Evolutionary conservation across 2,888 invertebrate species (phyloP).

Genomic region (Argyra leucocephala): DNA sequence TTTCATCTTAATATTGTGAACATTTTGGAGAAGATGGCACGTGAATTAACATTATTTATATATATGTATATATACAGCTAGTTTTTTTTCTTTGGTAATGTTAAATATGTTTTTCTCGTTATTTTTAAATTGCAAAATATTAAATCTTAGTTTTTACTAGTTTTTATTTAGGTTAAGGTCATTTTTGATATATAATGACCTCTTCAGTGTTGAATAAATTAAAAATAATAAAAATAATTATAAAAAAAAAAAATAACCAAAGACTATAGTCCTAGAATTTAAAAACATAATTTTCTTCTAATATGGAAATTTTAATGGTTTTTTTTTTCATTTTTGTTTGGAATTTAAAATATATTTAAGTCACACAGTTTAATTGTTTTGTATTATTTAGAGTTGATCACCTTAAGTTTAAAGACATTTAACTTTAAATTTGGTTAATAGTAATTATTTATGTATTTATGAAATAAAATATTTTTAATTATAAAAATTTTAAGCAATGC

Average conservation of each 20-base stretch:
- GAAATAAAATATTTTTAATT: too few relatives aligned
- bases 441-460: too few relatives aligned
- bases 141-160: not conserved
- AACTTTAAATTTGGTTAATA: too few relatives aligned
- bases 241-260: not conserved
- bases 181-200: not conserved
- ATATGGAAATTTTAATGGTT: too few relatives aligned
- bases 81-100: not conserved
- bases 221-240: not conserved
- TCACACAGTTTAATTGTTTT: too few relatives aligned
- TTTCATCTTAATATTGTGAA: not conserved
- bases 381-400: too few relatives aligned
- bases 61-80: not conserved
- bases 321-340: too few relatives aligned
- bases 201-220: not conserved
- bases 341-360: too few relatives aligned
- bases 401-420: too few relatives aligned
- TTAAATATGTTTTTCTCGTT: not conserved
- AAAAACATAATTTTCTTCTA: too few relatives aligned
- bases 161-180: slow-evolving; percentile 10
- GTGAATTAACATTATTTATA: not conserved
- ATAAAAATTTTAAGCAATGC: too few relatives aligned
- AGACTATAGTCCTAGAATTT: not conserved
- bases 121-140: not conserved
- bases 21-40: not conserved